Conservation (phyloP, 2,113 vertebrate species). For the Malurus melanocephalus region DNA sequence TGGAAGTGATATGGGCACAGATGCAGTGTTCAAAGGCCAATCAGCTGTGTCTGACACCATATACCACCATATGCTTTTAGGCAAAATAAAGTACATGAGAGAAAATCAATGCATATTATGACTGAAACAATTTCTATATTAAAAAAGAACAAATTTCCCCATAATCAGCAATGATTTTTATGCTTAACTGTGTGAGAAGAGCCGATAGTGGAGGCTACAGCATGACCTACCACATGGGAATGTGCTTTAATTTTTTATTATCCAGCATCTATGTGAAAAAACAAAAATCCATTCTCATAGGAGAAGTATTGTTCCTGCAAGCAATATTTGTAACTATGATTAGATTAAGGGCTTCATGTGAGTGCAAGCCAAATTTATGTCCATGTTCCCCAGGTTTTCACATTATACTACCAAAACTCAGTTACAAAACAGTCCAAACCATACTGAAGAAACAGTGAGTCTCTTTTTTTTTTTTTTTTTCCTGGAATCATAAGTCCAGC, state of each 20-base stretch:
- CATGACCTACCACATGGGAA: not conserved
- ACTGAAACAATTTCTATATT: constrained; percentile 9
- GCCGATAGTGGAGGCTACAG: not conserved
- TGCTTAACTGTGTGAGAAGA: not conserved
- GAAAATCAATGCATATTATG: constrained; percentile 3
- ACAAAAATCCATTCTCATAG: not conserved
- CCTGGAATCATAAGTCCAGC: not conserved
- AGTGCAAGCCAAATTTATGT: not conserved
- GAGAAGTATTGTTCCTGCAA: not conserved
- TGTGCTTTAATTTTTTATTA: not conserved
- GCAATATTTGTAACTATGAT: not conserved
- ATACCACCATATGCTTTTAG: constrained; percentile 41
- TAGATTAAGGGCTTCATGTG: not conserved
- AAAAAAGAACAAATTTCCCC: not conserved
- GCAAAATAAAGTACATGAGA: constrained; percentile 36
- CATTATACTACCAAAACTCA: not conserved
- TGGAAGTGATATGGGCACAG: constrained; percentile 55
- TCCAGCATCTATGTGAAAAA: not conserved
- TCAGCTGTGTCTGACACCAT: constrained; percentile 57
- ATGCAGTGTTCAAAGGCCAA: constrained; percentile 61
- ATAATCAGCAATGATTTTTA: not conserved
- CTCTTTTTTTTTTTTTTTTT: not conserved
- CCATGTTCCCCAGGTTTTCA: not conserved
- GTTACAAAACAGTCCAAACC: not conserved
- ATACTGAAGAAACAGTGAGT: not conserved